Evolutionary conservation across 2,113 vertebrate species (phyloP).

Genomic region (Cathartes aura): DNA sequence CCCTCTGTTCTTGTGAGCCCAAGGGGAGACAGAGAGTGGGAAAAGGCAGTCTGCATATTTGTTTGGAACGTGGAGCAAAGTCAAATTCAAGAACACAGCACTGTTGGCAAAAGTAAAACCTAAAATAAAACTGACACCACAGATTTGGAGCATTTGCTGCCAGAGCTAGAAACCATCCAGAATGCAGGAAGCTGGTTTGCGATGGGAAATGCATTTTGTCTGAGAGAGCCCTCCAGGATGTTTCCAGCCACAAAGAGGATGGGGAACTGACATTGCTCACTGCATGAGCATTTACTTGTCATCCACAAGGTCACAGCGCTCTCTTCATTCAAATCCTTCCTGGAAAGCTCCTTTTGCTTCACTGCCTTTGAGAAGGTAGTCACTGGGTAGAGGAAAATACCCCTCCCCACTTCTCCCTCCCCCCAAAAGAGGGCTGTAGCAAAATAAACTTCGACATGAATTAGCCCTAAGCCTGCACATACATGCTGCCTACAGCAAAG

Average conservation of each 20-base stretch:
- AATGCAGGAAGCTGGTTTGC: slow-evolving; percentile 56
- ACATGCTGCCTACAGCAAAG: neutral
- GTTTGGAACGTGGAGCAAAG: slow-evolving; percentile 9
- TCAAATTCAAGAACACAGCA: slow-evolving; percentile 52
- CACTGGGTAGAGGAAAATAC: neutral
- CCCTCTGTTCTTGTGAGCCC: neutral
- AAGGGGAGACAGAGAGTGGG: neutral
- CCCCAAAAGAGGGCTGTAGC: neutral
- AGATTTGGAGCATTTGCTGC: slow-evolving; percentile 22
- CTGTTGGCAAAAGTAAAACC: slow-evolving; percentile 23
- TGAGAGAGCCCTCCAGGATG: slow-evolving; percentile 53
- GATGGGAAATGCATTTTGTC: slow-evolving; percentile 54
- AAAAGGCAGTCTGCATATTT: neutral
- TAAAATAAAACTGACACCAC: slow-evolving; percentile 54
- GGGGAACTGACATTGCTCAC: slow-evolving; percentile 47
- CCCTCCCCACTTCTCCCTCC: neutral
- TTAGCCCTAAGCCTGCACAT: neutral
- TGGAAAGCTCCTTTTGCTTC: slow-evolving; percentile 37
- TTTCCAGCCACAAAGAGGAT: slow-evolving; percentile 57
- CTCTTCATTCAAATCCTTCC: slow-evolving; percentile 9
- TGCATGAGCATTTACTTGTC: slow-evolving; percentile 27
- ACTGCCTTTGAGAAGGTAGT: neutral
- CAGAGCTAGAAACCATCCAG: slow-evolving; percentile 40
- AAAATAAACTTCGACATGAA: neutral
- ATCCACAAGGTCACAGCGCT: slow-evolving; percentile 32